A percentile compares a stretch with the other conserved stretches of the same genome.
These are phyloP conservation scores for Trichonephila inaurata DNA, from an alignment of 1,140 invertebrate species.

Conservation along the genomic window DNA sequence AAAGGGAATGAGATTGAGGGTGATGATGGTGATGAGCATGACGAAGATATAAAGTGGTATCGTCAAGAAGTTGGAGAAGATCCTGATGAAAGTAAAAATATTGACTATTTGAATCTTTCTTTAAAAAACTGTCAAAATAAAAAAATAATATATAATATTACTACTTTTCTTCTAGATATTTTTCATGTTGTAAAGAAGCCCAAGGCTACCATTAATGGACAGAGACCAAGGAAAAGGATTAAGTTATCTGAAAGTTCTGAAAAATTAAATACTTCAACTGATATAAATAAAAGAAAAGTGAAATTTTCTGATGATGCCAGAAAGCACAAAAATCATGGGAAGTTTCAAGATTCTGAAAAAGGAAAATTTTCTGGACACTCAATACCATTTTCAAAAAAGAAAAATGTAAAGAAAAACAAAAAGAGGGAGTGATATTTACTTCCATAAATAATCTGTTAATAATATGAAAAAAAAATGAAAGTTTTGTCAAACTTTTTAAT, in stretches of 20 bases:
- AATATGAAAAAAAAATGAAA: background rate
- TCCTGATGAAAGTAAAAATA: conserved; percentile 84
- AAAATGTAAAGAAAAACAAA: background rate
- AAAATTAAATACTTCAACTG: background rate
- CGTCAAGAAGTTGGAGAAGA: conserved; percentile 91
- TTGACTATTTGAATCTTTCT: background rate
- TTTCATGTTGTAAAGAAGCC: background rate
- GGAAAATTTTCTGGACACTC: background rate
- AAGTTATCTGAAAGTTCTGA: conserved; percentile 52
- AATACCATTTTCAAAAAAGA: background rate
- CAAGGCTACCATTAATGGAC: background rate
- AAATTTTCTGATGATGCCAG: background rate
- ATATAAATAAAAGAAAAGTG: background rate
- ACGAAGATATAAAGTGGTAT: conserved; percentile 90
- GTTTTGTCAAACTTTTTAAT: background rate
- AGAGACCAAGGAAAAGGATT: conserved; percentile 4
- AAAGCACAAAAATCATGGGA: background rate
- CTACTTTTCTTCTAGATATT: background rate
- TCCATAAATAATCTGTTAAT: background rate
- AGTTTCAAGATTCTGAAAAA: background rate
- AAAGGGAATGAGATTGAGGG: conserved; percentile 81
- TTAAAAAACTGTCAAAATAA: background rate
- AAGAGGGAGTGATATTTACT: background rate
- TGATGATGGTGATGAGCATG: conserved; percentile 37
- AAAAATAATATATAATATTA: background rate